Base-by-base conservation (phyloP, 1,140 invertebrate genomes). In the Yoshiicerus persimilis region DNA sequence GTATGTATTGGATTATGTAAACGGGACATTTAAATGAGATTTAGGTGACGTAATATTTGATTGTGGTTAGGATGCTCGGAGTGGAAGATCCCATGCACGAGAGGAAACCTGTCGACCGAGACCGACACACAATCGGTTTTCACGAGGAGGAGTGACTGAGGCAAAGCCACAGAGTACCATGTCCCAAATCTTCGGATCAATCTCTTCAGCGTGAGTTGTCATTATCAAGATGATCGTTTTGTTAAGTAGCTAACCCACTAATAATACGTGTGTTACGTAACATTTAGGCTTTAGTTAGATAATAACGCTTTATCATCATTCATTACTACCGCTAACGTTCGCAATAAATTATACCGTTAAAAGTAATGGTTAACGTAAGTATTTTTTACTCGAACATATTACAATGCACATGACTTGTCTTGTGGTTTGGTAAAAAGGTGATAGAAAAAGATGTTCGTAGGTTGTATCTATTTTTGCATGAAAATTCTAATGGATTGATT, bases 61-160 rank as follows among this genome's bases (percentile, higher is more conserved):
- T 16, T 30, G 66, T 13, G 16, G 6, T 11, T 30, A 30, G 92
- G 96, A 97, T 92, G 93, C 97, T 66, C 94, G 96, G 36, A 97
- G 96, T 2, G 97, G 96, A 0, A 94, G 96, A 64, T 97, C 96
- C 30, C 97, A 98, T 91, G 97, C 97, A 92, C 94, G 97, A 1
- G 96, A 96, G 92, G 94, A 95, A 47, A 93, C 97, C n/a, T 98
- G 97, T 91, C 23, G 66, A 66, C 89, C 90, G 77, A 77, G 90
- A 25, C 90, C 90, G 36, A 77, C 88, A 8, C 87, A 90, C 34
- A 62, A 89, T 32, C 87, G 90, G 16, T 88, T 85, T 20, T 89
- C 87, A 16, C 32, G 90, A 38, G 90, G 64, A 86, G 89, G 88
- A 2, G 77, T 80, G 16, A 34, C 85, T 5, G 87, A 75, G 27